Conservation (phyloP, 2,888 invertebrate species). For the Leptopilina myrica region DNA sequence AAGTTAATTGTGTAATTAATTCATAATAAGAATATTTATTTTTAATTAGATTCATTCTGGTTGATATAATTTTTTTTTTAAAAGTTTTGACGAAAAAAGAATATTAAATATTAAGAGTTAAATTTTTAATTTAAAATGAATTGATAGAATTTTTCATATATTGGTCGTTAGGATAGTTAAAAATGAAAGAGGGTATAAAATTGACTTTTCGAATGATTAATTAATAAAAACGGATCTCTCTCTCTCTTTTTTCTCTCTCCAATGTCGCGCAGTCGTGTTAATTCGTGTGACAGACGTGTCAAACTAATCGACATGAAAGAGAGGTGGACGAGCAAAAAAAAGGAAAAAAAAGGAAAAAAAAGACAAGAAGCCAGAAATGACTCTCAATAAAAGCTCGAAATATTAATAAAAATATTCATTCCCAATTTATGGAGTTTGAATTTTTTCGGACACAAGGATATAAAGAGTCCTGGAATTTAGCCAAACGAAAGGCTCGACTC, state of each 20-base stretch:
- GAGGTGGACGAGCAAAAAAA: neutral
- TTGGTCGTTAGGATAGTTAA: neutral
- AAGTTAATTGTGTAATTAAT: too few species aligned
- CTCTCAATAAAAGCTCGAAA: slow-evolving; percentile 44
- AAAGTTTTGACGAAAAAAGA: neutral
- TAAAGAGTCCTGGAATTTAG: slow-evolving; percentile 57
- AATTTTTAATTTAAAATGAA: neutral
- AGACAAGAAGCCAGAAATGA: slow-evolving; percentile 15
- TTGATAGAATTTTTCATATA: neutral
- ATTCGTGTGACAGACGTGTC: slow-evolving; percentile 48
- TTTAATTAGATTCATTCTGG: too few species aligned
- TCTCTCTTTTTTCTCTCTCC: neutral
- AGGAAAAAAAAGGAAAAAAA: neutral
- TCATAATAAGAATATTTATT: too few species aligned
- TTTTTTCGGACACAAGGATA: slow-evolving; percentile 54
- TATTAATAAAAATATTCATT: slow-evolving; percentile 51
- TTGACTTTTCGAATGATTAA: slow-evolving; percentile 51
- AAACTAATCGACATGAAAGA: slow-evolving; percentile 42
- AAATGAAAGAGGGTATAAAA: neutral
- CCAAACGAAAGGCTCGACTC: slow-evolving; percentile 58
- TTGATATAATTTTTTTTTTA: too few species aligned
- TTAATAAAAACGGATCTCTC: slow-evolving; percentile 56
- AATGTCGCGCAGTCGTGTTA: slow-evolving; percentile 51
- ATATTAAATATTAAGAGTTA: too few species aligned
- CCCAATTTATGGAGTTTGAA: slow-evolving; percentile 37